Evolutionary conservation across 2,888 invertebrate genomes (phyloP), one percentile per base, ranked within the genome.

Genomic region (Caenorhabditis imperialis): DNA sequence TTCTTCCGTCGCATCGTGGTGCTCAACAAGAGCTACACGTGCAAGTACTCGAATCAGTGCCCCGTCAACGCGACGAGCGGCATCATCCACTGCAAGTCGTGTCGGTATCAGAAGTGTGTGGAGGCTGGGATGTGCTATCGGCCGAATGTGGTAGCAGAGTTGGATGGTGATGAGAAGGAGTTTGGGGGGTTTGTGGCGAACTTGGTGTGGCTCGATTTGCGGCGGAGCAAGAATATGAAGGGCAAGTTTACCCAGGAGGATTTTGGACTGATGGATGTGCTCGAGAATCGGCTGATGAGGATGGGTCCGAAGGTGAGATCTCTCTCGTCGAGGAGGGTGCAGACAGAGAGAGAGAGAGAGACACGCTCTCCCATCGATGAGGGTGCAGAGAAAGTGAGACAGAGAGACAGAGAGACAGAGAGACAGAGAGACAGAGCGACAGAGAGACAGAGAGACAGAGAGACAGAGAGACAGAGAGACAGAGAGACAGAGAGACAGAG

Each of bases 251-350:
- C 61, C 0, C 44, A 53, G 20, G 61, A 62, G 25, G 45, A 62
- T 35, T 62, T 53, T 5, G 22, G 44, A 1, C 20, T 62, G 51
- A 3, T 14, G 1, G 22, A 62, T 10, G 22, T 62, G 3, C 10
- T 62, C 30, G 53, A 51, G 44, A 20, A 27, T 4, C n/a, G 53
- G 37, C 37, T 23, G 20, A 62, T 62, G 61, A 7, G n/a, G 3
- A 12, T 62, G 45, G 44, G 45, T 18, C 12, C 16, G 3, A 51
- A 45, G 61, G 61, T 62, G 18, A 45, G 61, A n/a, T n/a, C n/a
- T n/a, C n/a, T n/a, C n/a, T n/a, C n/a, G n/a, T n/a, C n/a, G n/a
- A n/a, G n/a, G n/a, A n/a, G n/a, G n/a, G n/a, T n/a, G 23, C n/a
- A 25, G 47, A 45, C n/a, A 25, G 47, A 45, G 20, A 45, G 47